Percentiles rank a stretch among this genome's conserved stretches.
phyloP scores from a whole-genome alignment of 2,113 vertebrate genomes.

The Corvus cornix region DNA sequence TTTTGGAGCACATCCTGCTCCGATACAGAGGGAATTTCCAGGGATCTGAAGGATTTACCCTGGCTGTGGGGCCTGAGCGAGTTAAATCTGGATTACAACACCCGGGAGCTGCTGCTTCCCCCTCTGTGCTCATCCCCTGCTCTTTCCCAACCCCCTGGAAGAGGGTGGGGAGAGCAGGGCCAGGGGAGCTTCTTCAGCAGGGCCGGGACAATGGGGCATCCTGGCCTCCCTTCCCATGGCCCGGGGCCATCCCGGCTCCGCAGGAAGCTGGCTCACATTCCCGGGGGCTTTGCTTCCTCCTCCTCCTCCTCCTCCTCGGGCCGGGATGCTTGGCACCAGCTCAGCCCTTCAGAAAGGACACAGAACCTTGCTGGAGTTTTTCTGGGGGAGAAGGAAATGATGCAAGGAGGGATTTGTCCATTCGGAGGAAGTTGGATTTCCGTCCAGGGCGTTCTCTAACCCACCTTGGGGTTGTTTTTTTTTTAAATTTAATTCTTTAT shows the following conservation, averaged over 20 bases:
- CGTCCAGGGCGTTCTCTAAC: not conserved
- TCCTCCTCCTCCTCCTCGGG: not conserved
- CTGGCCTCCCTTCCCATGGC: not conserved
- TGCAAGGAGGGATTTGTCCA: constrained; percentile 58
- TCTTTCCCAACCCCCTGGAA: constrained; percentile 39
- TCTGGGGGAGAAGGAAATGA: constrained; percentile 68
- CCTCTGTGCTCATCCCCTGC: constrained; percentile 16
- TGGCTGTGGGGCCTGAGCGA: not conserved
- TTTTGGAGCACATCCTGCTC: not conserved
- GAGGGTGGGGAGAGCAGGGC: constrained; percentile 14
- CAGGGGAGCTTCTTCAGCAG: constrained; percentile 22
- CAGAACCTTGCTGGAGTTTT: constrained; percentile 31
- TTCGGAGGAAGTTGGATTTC: constrained; percentile 68
- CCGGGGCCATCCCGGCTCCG: not conserved
- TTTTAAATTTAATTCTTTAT: not conserved
- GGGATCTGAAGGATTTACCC: not conserved
- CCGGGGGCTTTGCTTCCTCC: not conserved
- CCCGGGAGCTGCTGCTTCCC: constrained; percentile 2
- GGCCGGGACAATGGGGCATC: constrained; percentile 2
- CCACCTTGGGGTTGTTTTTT: not conserved
- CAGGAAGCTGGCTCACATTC: not conserved
- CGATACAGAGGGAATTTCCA: not conserved
- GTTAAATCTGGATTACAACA: not conserved
- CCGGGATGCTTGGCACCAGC: constrained; percentile 30
- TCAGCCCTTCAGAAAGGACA: not conserved